A percentile compares a stretch with the other conserved stretches of the same genome.
phyloP scores from a whole-genome alignment of 2,113 vertebrate genomes.

The Tragelaphus scriptus region DNA sequence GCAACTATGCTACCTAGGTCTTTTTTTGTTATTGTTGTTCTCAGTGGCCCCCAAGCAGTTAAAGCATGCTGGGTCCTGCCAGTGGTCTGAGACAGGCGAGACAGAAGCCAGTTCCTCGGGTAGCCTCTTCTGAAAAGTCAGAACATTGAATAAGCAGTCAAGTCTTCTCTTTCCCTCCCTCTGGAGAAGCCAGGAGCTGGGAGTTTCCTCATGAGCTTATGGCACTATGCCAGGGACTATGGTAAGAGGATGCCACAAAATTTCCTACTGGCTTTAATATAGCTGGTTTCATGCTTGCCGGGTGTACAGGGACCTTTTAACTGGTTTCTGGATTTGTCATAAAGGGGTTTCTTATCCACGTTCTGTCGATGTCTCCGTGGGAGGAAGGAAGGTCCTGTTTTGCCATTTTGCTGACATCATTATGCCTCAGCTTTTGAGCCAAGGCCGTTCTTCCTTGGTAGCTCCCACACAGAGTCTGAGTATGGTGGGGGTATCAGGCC shows the following conservation, averaged over 20 bases:
- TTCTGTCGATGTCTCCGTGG: not conserved
- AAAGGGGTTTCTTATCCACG: not conserved
- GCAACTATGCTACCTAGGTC: not conserved
- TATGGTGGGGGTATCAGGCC: not conserved
- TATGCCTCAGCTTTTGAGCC: not conserved
- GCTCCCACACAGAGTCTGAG: not conserved
- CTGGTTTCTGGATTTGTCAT: not conserved
- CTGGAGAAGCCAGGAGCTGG: not conserved
- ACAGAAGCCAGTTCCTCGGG: constrained; percentile 16
- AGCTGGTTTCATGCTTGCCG: not conserved
- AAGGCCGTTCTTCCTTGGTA: not conserved
- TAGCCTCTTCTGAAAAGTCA: not conserved
- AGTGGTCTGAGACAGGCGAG: not conserved
- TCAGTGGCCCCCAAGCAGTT: not conserved
- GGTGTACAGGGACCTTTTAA: not conserved
- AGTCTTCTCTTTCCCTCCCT: not conserved
- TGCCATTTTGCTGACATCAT: not conserved
- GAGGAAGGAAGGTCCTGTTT: not conserved
- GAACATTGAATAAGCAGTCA: not conserved
- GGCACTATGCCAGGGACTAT: not conserved
- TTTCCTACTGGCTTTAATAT: not conserved
- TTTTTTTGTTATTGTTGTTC: not conserved
- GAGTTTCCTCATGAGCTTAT: not conserved
- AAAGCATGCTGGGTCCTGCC: not conserved
- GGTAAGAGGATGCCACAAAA: not conserved